phyloP scores from a whole-genome alignment of 1,140 invertebrate species.

The Subanguina moxae region DNA sequence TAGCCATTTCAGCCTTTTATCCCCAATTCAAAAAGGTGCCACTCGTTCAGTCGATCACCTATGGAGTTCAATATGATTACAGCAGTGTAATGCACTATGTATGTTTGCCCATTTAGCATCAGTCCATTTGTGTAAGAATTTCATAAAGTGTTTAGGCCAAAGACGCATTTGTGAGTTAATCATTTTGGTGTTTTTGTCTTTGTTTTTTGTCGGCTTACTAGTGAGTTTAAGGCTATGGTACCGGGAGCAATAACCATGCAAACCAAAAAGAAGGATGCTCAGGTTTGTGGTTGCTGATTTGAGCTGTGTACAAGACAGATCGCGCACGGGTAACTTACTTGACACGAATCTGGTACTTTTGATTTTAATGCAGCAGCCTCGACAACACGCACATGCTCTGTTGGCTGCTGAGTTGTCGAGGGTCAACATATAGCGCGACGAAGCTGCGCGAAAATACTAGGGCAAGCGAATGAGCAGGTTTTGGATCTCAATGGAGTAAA shows the following conservation, averaged over 20 bases:
- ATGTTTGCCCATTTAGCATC: neutral
- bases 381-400: neutral
- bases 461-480: no score
- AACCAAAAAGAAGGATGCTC: neutral
- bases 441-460: no score
- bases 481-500: no score
- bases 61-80: conserved; percentile 52
- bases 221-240: neutral
- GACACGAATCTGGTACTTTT: no score
- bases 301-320: no score
- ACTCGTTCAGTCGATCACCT: conserved; percentile 42
- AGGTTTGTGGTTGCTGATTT: neutral
- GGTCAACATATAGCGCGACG: no score
- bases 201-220: no score
- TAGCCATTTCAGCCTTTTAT: neutral
- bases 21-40: conserved; percentile 54
- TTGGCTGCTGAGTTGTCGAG: no score
- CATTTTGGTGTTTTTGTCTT: neutral
- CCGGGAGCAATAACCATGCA: neutral
- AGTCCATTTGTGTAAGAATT: no score
- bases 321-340: no score
- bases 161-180: neutral
- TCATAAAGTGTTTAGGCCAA: neutral
- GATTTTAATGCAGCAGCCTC: neutral
- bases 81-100: conserved; percentile 52